These are phyloP conservation scores for Parelbella ahira DNA, from an alignment of 2,888 invertebrate species.

Conservation along the genomic window DNA sequence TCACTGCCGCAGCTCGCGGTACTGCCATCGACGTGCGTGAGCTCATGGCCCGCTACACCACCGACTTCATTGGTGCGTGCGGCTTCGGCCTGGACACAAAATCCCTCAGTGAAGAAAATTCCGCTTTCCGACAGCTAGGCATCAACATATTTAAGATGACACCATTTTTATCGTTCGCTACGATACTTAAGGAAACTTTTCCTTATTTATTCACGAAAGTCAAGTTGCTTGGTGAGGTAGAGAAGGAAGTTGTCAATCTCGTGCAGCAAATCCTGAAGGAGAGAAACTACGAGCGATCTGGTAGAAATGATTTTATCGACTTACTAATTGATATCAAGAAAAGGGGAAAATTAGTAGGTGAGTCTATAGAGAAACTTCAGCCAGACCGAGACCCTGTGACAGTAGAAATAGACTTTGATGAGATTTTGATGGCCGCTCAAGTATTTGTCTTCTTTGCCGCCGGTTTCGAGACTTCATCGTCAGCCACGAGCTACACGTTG, in stretches of 20 bases:
- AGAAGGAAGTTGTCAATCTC: constrained; percentile 39
- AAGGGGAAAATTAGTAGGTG: constrained; percentile 44
- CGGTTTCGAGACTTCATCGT: constrained; percentile 31
- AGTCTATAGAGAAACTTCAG: constrained; percentile 45
- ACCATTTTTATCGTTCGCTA: too few species aligned
- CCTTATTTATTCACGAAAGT: constrained; percentile 42
- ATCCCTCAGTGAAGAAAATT: constrained; percentile 48
- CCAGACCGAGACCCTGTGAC: constrained; percentile 43
- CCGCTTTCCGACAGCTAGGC: constrained; percentile 49
- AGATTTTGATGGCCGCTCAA: constrained; percentile 20
- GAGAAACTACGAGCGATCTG: constrained; percentile 45
- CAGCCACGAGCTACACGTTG: not conserved
- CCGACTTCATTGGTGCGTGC: constrained; percentile 58
- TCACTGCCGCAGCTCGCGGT: constrained; percentile 10
- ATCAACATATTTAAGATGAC: constrained; percentile 41
- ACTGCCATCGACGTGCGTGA: constrained; percentile 39
- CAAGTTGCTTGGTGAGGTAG: constrained; percentile 38
- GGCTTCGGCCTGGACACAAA: constrained; percentile 57
- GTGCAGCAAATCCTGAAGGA: constrained; percentile 43
- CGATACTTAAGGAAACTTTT: constrained; percentile 44
- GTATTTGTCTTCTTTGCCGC: constrained; percentile 32
- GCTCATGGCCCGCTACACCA: constrained; percentile 57
- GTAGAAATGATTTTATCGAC: constrained; percentile 54
- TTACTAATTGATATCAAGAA: constrained; percentile 46
- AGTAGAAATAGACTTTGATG: constrained; percentile 39